Evolutionary conservation across 2,113 vertebrate genomes (phyloP).

Genomic region (Brachyhypopomus gauderio): DNA sequence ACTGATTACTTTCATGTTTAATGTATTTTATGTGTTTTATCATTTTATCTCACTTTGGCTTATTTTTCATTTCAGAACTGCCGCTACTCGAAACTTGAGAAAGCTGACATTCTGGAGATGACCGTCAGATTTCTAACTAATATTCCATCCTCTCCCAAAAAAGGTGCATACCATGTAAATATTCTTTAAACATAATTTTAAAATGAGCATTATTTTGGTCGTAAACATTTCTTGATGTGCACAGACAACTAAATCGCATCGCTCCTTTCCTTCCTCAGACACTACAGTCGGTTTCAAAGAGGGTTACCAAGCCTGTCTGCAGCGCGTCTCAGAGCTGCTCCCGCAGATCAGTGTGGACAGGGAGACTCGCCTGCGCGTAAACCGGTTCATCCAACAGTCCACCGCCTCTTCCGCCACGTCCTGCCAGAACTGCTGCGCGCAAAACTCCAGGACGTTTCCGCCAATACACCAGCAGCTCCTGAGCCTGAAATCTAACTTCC

Average conservation of each 20-base stretch:
- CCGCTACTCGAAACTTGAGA: slow-evolving; percentile 85
- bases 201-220: too few species aligned
- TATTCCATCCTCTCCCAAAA: slow-evolving; percentile 65
- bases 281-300: slow-evolving; percentile 60
- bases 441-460: slow-evolving; percentile 36
- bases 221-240: background rate
- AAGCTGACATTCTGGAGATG: slow-evolving; percentile 91
- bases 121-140: slow-evolving; percentile 87
- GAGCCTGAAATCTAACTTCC: slow-evolving; percentile 18
- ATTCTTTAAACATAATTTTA: background rate
- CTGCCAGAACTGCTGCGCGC: slow-evolving; percentile 47
- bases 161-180: slow-evolving; percentile 65
- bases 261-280: background rate
- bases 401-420: slow-evolving; percentile 22
- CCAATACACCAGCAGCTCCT: slow-evolving; percentile 44
- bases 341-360: slow-evolving; percentile 60
- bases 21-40: background rate
- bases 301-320: slow-evolving; percentile 72
- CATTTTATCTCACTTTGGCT: slow-evolving; percentile 16
- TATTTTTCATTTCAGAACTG: slow-evolving; percentile 69
- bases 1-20: background rate
- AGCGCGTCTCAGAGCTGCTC: slow-evolving; percentile 64
- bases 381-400: slow-evolving; percentile 63
- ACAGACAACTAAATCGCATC: background rate
- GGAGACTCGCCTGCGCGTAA: slow-evolving; percentile 59